Evolutionary conservation across 2,888 invertebrate genomes (phyloP).

Genomic region (Drosophila paramelanica): DNA sequence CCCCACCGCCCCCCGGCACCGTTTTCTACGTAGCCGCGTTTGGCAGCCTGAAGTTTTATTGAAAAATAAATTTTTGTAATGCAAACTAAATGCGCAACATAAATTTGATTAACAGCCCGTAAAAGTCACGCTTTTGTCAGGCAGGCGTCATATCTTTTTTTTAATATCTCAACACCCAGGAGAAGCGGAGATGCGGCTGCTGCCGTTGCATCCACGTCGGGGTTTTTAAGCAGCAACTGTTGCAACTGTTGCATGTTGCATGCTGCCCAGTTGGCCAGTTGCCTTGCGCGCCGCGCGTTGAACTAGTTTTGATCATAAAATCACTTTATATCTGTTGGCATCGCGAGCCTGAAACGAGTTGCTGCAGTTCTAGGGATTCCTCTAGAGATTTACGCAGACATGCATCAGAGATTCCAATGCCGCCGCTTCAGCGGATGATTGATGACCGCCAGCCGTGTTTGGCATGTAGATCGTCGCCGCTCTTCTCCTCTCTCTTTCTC

Average conservation of each 20-base stretch:
- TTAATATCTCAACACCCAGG: conserved; percentile 80
- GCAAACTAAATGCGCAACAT: conserved; percentile 82
- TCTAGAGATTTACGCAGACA: conserved; percentile 71
- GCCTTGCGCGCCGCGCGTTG: conserved; percentile 37
- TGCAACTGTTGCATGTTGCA: conserved; percentile 22
- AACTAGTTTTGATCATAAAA: conserved; percentile 81
- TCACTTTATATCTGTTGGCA: conserved; percentile 79
- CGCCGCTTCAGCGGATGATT: conserved; percentile 61
- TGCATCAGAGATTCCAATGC: conserved; percentile 62
- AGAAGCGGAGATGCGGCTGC: conserved; percentile 34
- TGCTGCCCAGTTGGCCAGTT: conserved; percentile 20
- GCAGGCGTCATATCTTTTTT: conserved; percentile 79
- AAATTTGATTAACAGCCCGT: conserved; percentile 83
- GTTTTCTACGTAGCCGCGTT: conserved; percentile 6
- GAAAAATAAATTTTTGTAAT: conserved; percentile 79
- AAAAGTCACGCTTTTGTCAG: conserved; percentile 83
- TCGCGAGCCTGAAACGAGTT: conserved; percentile 50
- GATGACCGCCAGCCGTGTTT: conserved; percentile 75
- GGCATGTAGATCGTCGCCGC: conserved; percentile 45
- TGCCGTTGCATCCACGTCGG: conserved; percentile 10
- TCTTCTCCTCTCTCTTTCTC: conserved; percentile 14
- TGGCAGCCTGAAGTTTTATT: conserved; percentile 53
- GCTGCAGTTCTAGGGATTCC: conserved; percentile 68
- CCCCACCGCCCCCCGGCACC: background rate
- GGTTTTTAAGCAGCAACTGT: conserved; percentile 5